Base-by-base conservation (phyloP, 2,113 vertebrate genomes). In the Leptocoma aspasia region DNA sequence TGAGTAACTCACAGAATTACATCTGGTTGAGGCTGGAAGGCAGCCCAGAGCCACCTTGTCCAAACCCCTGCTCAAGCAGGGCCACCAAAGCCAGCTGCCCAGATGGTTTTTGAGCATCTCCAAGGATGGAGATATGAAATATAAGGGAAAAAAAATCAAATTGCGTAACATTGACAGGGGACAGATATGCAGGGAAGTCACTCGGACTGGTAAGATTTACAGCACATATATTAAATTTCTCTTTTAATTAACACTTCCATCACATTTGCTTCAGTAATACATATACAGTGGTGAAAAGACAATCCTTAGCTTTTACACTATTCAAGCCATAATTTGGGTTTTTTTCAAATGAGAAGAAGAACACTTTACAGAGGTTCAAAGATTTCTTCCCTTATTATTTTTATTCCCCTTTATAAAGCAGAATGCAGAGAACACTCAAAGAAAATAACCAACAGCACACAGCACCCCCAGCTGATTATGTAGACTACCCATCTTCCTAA, bases 401-500 rank as follows among this genome's bases (percentile, higher is more conserved):
- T 86, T 60, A 68, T 35, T 73, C 31, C 15, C 39, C 42, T 15
- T 78, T 31, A 31, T 28, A 54, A 33, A 87, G 42, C 11, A 84
- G n/a, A 94, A 70, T 3, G 4, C 8, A 81, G 33, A 10, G 31
- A 84, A 65, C 11, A 44, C 27, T 65, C 9, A 8, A 81, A 50
- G 27, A 52, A 22, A 77, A 3, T 12, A 73, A 47, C 8, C 30
- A 78, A 52, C 1, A 84, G 9, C 35, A 59, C 3, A 9, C 0
- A 56, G 41, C 37, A 70, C 16, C 12, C 30, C 26, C 30, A 20
- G 39, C 1, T 1, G 0, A 23, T 33, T 9, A 56, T 1, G 0
- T 3, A 41, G 30, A 68, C 33, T 30, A 8, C 11, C 33, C 35
- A 44, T 22, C 24, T 64, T 64, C 35, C 47, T 13, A 15, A 37